A percentile compares a stretch with the other conserved stretches of the same genome.
These are phyloP conservation scores for Phrynocephalus vlangalii DNA, from an alignment of 2,797 vertebrate genomes.

Conservation along the genomic window DNA sequence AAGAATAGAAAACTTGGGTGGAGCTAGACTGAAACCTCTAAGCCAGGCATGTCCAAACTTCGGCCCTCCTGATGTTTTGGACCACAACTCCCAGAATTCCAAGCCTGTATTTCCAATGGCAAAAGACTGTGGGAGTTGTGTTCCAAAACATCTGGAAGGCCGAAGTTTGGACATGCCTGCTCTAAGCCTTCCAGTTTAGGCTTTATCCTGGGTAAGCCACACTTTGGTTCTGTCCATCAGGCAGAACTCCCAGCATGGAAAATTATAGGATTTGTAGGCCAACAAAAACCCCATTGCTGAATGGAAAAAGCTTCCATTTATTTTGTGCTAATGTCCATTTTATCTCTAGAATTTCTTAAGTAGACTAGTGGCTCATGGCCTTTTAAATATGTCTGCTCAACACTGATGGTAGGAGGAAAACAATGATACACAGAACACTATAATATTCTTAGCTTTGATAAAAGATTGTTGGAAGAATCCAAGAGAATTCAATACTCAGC, in stretches of 20 bases:
- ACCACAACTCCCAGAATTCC: too few relatives aligned
- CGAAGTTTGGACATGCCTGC: too few relatives aligned
- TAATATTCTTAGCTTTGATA: background rate
- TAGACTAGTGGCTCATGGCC: background rate
- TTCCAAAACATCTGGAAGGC: too few relatives aligned
- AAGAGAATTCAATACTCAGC: conserved; percentile 4
- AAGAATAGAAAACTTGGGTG: too few relatives aligned
- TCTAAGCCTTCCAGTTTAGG: background rate
- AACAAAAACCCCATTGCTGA: too few relatives aligned
- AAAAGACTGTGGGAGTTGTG: too few relatives aligned
- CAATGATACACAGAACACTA: background rate
- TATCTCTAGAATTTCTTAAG: background rate
- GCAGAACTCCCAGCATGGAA: too few relatives aligned
- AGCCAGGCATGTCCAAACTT: too few relatives aligned
- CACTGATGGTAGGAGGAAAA: background rate
- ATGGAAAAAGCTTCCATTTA: background rate
- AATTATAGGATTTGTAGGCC: too few relatives aligned
- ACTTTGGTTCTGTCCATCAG: background rate
- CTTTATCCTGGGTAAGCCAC: background rate
- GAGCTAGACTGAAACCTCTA: too few relatives aligned
- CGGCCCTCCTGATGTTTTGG: too few relatives aligned
- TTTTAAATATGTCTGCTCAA: background rate
- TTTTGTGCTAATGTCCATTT: conserved; percentile 18
- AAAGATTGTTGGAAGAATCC: background rate
- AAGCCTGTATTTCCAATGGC: too few relatives aligned